A percentile compares a stretch with the other conserved stretches of the same genome.
Conservation (phyloP, 2,113 vertebrate genomes). For the Steatornis caripensis region DNA sequence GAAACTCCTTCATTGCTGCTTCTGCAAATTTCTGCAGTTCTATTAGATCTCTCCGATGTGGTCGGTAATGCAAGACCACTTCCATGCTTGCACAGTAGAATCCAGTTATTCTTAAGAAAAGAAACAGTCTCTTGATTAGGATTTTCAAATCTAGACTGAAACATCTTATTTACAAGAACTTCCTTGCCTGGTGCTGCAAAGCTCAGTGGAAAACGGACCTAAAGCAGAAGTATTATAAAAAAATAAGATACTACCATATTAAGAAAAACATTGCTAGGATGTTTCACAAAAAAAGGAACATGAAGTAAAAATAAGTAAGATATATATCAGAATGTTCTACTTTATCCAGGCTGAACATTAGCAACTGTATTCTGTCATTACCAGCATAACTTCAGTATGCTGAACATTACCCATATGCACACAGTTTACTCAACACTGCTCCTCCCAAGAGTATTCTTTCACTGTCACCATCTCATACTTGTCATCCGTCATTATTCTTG, state of each 20-base stretch:
- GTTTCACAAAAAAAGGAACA: background rate
- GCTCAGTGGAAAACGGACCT: slow-evolving; percentile 67
- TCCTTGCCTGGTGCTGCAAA: slow-evolving; percentile 41
- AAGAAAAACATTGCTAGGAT: background rate
- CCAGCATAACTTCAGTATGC: background rate
- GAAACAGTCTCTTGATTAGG: slow-evolving; percentile 3
- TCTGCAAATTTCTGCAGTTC: slow-evolving; percentile 70
- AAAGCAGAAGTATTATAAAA: slow-evolving; percentile 75
- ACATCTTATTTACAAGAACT: slow-evolving; percentile 38
- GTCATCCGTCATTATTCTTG: background rate
- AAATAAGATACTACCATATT: slow-evolving; percentile 58
- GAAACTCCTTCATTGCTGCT: slow-evolving; percentile 77
- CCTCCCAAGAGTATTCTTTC: background rate
- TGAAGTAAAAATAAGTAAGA: background rate
- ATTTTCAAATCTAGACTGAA: slow-evolving; percentile 18
- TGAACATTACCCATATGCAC: background rate
- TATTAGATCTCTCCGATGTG: slow-evolving; percentile 21
- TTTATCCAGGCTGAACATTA: background rate
- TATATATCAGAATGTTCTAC: background rate
- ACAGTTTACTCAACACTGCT: background rate
- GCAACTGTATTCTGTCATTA: background rate
- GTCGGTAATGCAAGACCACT: slow-evolving; percentile 78
- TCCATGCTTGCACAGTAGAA: slow-evolving; percentile 72
- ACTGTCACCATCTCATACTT: background rate
- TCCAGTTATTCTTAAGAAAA: slow-evolving; percentile 26